These are phyloP conservation scores for Liodrosophila aerea DNA, from an alignment of 2,888 invertebrate species.

Conservation along the genomic window DNA sequence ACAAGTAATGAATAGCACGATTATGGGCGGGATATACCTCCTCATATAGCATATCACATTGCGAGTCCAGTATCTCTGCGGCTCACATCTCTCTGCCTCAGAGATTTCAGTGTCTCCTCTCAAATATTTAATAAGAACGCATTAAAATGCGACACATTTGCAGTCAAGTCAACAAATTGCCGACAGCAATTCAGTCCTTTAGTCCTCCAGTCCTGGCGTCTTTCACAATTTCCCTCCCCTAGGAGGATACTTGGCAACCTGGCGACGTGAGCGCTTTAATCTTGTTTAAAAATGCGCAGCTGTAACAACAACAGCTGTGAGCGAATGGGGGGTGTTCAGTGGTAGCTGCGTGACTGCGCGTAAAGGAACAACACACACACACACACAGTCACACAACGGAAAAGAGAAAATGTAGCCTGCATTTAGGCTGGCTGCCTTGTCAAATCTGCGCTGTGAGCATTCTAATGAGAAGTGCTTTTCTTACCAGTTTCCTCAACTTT, in stretches of 20 bases:
- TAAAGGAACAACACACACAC: constrained; percentile 4
- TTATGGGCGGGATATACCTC: no score
- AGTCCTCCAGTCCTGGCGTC: constrained; percentile 5
- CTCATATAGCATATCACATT: not conserved
- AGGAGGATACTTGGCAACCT: constrained; percentile 44
- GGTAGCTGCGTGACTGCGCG: constrained; percentile 54
- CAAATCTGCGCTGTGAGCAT: constrained; percentile 72
- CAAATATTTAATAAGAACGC: constrained; percentile 71
- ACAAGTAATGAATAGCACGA: no score
- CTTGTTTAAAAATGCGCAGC: constrained; percentile 76
- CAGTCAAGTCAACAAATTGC: constrained; percentile 76
- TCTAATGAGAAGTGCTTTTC: constrained; percentile 72
- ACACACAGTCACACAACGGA: constrained; percentile 8
- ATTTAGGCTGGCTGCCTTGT: constrained; percentile 66
- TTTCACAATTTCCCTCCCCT: constrained; percentile 28
- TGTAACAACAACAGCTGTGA: constrained; percentile 48
- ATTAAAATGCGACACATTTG: constrained; percentile 75
- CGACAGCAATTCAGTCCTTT: constrained; percentile 51
- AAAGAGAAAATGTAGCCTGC: constrained; percentile 47
- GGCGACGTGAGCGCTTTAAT: constrained; percentile 72
- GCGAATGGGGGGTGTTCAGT: not conserved
- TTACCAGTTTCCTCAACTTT: constrained; percentile 53
- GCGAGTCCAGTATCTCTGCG: not conserved
- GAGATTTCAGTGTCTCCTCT: constrained; percentile 25
- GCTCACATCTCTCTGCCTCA: not conserved